These are phyloP conservation scores for Napeogenes inachia DNA, from an alignment of 2,888 invertebrate species.

Conservation along the genomic window DNA sequence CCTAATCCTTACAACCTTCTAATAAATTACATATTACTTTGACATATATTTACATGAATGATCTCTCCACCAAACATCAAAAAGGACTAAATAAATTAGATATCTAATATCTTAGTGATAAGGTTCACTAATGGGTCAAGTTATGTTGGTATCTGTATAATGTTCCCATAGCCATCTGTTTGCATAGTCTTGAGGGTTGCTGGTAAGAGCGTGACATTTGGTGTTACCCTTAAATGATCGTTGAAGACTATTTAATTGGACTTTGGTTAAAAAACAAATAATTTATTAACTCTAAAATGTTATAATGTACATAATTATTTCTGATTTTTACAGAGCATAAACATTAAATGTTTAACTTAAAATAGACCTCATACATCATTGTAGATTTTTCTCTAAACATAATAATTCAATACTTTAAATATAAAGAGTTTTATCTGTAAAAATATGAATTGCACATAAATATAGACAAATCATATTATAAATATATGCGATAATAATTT, in stretches of 20 bases:
- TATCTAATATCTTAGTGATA: constrained; percentile 16
- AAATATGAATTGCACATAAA: no score
- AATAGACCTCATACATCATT: no score
- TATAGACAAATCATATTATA: no score
- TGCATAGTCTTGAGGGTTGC: constrained; percentile 48
- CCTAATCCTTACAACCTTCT: constrained; percentile 23
- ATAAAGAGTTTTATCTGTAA: no score
- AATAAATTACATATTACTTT: constrained; percentile 26
- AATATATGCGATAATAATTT: no score
- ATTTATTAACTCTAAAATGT: not conserved
- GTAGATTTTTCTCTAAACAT: no score
- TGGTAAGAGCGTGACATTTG: constrained; percentile 58
- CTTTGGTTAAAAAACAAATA: constrained; percentile 34
- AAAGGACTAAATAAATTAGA: constrained; percentile 17
- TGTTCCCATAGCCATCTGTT: constrained; percentile 56
- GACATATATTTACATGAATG: constrained; percentile 8
- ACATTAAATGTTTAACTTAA: no score
- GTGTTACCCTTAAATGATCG: constrained; percentile 52
- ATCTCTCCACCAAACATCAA: constrained; percentile 7
- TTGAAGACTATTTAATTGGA: constrained; percentile 55
- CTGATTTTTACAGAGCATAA: no score
- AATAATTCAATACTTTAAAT: no score
- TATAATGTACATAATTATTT: no score
- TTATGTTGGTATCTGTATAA: constrained; percentile 20
- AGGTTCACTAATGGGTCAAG: constrained; percentile 18